A percentile compares a stretch with the other conserved stretches of the same genome.
phyloP scores from a whole-genome alignment of 2,888 invertebrate genomes.

The Eubasilissa splendida region DNA sequence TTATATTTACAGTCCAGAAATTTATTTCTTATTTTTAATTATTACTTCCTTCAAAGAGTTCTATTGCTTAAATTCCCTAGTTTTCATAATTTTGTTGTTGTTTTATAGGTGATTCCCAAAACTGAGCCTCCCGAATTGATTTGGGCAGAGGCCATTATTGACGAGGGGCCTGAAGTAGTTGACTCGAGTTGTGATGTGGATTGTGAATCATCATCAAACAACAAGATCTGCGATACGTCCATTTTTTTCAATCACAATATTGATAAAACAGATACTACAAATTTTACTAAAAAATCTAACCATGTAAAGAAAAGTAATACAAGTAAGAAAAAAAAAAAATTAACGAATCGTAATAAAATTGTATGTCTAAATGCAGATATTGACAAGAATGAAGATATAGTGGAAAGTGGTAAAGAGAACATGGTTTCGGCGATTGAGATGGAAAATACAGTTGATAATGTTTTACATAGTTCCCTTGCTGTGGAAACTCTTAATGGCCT shows the following conservation, averaged over 20 bases:
- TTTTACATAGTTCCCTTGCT: slow-evolving; percentile 65
- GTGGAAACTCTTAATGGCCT: slow-evolving; percentile 70
- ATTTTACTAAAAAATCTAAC: not conserved
- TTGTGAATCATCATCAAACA: not conserved
- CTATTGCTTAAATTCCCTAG: no score
- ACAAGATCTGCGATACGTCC: not conserved
- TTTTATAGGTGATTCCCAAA: slow-evolving; percentile 47
- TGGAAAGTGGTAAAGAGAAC: slow-evolving; percentile 43
- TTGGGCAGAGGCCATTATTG: slow-evolving; percentile 39
- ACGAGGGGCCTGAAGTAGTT: slow-evolving; percentile 17
- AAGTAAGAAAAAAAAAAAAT: slow-evolving; percentile 40
- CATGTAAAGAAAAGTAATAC: not conserved
- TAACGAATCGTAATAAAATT: slow-evolving; percentile 12
- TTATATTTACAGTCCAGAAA: no score
- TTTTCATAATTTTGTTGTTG: not conserved
- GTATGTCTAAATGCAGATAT: slow-evolving; percentile 19
- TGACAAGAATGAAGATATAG: slow-evolving; percentile 2
- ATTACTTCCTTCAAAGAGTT: no score
- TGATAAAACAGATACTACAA: not conserved
- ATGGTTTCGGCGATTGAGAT: slow-evolving; percentile 60
- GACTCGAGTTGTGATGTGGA: not conserved
- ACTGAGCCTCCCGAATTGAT: slow-evolving; percentile 45
- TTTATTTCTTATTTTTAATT: no score
- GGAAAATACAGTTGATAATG: slow-evolving; percentile 71
- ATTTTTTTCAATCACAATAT: slow-evolving; percentile 1